Conservation (phyloP, 2,888 invertebrate species). For the Neoascia interrupta region DNA sequence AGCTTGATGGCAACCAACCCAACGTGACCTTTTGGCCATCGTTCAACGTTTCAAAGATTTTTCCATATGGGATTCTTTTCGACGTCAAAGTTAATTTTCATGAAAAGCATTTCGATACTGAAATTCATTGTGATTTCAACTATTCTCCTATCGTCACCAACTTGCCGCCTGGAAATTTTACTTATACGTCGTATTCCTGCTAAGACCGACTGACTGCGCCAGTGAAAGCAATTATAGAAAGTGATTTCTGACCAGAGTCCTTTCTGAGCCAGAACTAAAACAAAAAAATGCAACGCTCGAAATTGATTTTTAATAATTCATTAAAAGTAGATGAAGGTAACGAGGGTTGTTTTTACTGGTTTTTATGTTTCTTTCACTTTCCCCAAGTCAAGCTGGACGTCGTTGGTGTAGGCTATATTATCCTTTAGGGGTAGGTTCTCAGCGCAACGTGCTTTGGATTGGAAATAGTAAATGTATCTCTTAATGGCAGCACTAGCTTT, state of each 20-base stretch:
- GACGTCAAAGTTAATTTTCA: conserved; percentile 16
- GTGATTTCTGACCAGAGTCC: conserved; percentile 48
- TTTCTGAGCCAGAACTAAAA: too few relatives aligned
- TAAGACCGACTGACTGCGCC: neutral
- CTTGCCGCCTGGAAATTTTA: neutral
- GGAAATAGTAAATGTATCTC: conserved; percentile 30
- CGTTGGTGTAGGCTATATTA: conserved; percentile 30
- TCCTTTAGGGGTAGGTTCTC: too few relatives aligned
- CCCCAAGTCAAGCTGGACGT: conserved; percentile 24
- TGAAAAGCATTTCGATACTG: conserved; percentile 5
- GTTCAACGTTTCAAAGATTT: conserved; percentile 23
- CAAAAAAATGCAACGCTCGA: conserved; percentile 50
- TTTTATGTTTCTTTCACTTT: conserved; percentile 16
- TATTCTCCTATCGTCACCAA: conserved; percentile 39
- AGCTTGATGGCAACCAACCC: too few relatives aligned
- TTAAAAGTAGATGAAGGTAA: conserved; percentile 64
- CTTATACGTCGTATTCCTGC: neutral
- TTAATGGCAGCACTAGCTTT: conserved; percentile 28
- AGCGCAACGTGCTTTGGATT: too few relatives aligned
- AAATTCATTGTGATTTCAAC: too few relatives aligned
- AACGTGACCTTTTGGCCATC: conserved; percentile 34
- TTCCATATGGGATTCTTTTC: conserved; percentile 16
- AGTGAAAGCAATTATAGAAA: conserved; percentile 52
- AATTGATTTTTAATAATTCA: conserved; percentile 69
- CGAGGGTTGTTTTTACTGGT: conserved; percentile 1